phyloP scores from a whole-genome alignment of 2,797 vertebrate genomes.

The Squalus acanthias region DNA sequence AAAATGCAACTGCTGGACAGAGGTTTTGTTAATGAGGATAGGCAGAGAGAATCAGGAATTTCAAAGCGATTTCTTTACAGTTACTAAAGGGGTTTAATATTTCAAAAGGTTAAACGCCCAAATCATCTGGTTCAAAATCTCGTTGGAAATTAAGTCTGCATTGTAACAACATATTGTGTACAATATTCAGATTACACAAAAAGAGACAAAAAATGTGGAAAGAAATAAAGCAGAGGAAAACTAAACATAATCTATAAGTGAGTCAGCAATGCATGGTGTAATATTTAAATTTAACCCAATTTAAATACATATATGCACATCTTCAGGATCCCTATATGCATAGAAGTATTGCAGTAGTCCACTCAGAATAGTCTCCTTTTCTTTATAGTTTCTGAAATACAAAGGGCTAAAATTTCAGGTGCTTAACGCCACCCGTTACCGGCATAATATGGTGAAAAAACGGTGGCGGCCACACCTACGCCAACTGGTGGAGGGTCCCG shows the following conservation, averaged over 20 bases:
- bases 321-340: not conserved
- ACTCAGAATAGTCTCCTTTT: not conserved
- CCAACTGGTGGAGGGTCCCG: too few species aligned
- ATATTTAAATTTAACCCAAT: conserved; percentile 11
- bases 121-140: not conserved
- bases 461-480: too few species aligned
- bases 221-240: not conserved
- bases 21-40: not conserved
- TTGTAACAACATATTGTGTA: too few species aligned
- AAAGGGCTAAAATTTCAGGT: not conserved
- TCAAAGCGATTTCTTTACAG: not conserved
- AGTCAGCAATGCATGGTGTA: not conserved
- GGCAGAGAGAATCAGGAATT: not conserved
- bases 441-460: too few species aligned
- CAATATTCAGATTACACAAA: not conserved
- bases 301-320: not conserved
- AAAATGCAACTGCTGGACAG: conserved; percentile 18
- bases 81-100: not conserved
- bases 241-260: not conserved
- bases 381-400: not conserved
- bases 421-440: too few species aligned
- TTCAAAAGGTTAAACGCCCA: not conserved
- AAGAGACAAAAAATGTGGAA: not conserved
- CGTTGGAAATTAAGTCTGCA: not conserved
- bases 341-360: not conserved